Evolutionary conservation across 2,888 invertebrate species (phyloP).

Genomic region (Oxycera nigricornis): DNA sequence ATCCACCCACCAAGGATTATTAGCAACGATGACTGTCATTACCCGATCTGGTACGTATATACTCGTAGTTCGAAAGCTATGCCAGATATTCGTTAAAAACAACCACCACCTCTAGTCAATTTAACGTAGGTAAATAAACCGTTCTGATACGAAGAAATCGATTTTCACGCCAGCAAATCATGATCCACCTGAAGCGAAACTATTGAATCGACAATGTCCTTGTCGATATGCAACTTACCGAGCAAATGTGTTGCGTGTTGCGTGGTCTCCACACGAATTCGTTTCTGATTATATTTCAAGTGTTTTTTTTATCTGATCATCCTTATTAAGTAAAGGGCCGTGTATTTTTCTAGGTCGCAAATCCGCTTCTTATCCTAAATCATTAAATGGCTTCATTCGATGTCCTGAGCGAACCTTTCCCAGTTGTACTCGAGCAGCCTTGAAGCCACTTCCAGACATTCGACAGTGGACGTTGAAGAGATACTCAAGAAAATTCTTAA

Average conservation of each 20-base stretch:
- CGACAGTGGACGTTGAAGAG: neutral
- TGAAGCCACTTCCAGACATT: neutral
- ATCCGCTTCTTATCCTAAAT: too few relatives aligned
- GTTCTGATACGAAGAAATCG: neutral
- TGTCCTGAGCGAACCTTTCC: neutral
- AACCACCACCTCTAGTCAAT: neutral
- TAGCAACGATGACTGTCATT: neutral
- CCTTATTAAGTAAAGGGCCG: too few relatives aligned
- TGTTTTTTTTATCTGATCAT: too few relatives aligned
- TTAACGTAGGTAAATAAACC: neutral
- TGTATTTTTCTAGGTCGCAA: too few relatives aligned
- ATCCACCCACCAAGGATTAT: neutral
- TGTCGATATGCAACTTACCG: too few relatives aligned
- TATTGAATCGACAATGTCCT: too few relatives aligned
- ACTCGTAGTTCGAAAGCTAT: neutral
- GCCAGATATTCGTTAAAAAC: neutral
- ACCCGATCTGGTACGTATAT: neutral
- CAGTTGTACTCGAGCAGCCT: neutral
- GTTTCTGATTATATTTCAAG: too few relatives aligned
- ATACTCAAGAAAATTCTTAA: neutral
- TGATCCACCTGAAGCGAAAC: neutral
- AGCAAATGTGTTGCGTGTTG: too few relatives aligned
- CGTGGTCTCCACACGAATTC: too few relatives aligned
- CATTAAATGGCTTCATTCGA: neutral
- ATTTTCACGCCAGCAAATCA: neutral